Evolutionary conservation across 2,113 vertebrate species (phyloP).

Genomic region (Callaeas wilsoni): DNA sequence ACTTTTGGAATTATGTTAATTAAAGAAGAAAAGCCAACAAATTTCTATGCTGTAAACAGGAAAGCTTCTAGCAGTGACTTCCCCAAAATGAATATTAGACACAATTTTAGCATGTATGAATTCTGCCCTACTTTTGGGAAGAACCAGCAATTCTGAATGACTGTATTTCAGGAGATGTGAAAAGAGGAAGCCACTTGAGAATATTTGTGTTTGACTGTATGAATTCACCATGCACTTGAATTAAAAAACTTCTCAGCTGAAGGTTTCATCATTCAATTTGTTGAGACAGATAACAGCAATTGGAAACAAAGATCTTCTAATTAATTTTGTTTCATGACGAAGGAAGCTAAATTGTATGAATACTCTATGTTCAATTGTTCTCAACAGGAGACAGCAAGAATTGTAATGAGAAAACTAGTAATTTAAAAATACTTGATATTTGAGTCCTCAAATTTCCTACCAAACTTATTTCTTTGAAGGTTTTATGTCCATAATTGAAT

Average conservation of each 20-base stretch:
- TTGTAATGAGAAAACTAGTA: not conserved
- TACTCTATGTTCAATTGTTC: not conserved
- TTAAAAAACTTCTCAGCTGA: not conserved
- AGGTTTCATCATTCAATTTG: not conserved
- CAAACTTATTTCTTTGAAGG: not conserved
- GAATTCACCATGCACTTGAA: not conserved
- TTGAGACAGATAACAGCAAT: not conserved
- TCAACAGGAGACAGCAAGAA: not conserved
- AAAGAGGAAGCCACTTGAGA: not conserved
- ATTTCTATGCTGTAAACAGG: not conserved
- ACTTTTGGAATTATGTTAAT: not conserved
- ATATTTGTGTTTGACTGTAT: not conserved
- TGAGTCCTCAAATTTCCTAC: not conserved
- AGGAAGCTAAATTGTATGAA: not conserved
- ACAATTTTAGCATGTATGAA: not conserved
- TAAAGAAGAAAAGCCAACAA: not conserved
- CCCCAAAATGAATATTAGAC: not conserved
- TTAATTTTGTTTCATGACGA: constrained; percentile 15
- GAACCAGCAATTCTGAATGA: not conserved
- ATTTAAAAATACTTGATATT: not conserved
- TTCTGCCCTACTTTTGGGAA: not conserved
- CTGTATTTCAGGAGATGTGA: not conserved
- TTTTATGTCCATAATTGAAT: not conserved
- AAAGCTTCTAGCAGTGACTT: not conserved
- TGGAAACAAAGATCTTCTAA: not conserved